Percentiles rank a stretch among this genome's conserved stretches.
phyloP scores from a whole-genome alignment of 2,888 invertebrate genomes.

The Carcina quercana region DNA sequence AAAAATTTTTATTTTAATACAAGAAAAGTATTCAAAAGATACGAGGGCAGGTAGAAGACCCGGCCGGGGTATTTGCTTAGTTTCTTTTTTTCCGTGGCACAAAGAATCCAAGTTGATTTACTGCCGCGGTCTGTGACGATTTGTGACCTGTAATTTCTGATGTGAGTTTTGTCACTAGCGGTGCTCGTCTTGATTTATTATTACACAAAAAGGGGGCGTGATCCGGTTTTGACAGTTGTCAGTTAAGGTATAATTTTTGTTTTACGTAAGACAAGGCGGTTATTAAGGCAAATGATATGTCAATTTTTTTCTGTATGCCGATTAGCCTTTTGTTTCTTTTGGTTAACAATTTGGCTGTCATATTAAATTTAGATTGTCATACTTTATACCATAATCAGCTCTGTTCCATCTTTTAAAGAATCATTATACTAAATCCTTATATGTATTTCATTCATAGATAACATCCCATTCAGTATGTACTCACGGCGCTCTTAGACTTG shows the following conservation, averaged over 20 bases:
- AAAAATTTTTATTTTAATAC: conserved; percentile 71
- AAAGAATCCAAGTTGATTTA: conserved; percentile 69
- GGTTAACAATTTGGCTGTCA: no score
- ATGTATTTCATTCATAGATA: no score
- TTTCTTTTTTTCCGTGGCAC: conserved; percentile 53
- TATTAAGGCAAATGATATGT: conserved; percentile 23
- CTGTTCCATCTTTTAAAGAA: no score
- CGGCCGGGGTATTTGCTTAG: conserved; percentile 65
- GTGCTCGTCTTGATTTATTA: conserved; percentile 61
- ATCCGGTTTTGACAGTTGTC: conserved; percentile 53
- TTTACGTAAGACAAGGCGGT: conserved; percentile 20
- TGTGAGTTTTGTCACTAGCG: conserved; percentile 68
- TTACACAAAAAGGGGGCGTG: conserved; percentile 44
- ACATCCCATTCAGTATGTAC: no score
- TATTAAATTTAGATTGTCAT: no score
- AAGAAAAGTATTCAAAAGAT: conserved; percentile 70
- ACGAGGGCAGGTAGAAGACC: conserved; percentile 64
- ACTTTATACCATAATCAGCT: no score
- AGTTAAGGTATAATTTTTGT: conserved; percentile 48
- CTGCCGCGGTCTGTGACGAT: conserved; percentile 63
- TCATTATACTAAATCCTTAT: no score
- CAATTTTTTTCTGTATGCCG: conserved; percentile 11
- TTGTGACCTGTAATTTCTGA: conserved; percentile 70
- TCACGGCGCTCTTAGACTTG: no score
- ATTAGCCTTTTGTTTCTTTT: no score